Base-by-base conservation (phyloP, 2,797 vertebrate species). In the Poeciliopsis gracilis region DNA sequence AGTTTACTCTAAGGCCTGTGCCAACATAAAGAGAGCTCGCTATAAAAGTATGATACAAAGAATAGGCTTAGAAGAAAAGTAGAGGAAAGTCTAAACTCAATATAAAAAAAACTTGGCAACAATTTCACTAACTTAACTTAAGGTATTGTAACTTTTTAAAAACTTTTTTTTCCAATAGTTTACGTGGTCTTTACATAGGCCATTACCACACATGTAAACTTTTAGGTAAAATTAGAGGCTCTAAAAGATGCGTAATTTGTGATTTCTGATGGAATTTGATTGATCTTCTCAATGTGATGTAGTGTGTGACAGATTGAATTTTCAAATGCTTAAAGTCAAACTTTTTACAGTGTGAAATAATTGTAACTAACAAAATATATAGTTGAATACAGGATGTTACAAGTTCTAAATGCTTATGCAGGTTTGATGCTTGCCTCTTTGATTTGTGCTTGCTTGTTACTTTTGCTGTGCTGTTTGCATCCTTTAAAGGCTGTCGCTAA, bases 401-500 rank as follows among this genome's bases (percentile, higher is more conserved):
- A 51, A 80, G 72, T 49, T 71, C 71, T 47, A 78, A 41, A 77
- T 82, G 82, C 36, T 71, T 10, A 51, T 51, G 73, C 77, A 75
- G 74, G 77, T 76, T 57, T 75, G 70, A 80, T 76, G 38, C 76
- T 79, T 76, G 69, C 78, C 78, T 75, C 41, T 66, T 78, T 84
- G 20, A 69, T 78, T 81, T 49, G 7, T 70, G 41, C 72, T 45
- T 23, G n/a, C 80, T 46, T 77, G n/a, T 59, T 47, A 18, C 5
- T 45, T 73, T 74, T 33, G 8, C 63, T 77, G 4, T 75, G 66
- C 69, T 45, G 78, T 43, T 71, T 88, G 80, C 73, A 61, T 79
- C 75, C 57, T 73, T n/a, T 70, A 55, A 81, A 77, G 33, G 33
- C 33, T 33, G 33, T 33, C 79, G 91, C 84, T 84, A 70, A 84